phyloP scores from a whole-genome alignment of 2,797 vertebrate species.

The Enteromius paludinosus region DNA sequence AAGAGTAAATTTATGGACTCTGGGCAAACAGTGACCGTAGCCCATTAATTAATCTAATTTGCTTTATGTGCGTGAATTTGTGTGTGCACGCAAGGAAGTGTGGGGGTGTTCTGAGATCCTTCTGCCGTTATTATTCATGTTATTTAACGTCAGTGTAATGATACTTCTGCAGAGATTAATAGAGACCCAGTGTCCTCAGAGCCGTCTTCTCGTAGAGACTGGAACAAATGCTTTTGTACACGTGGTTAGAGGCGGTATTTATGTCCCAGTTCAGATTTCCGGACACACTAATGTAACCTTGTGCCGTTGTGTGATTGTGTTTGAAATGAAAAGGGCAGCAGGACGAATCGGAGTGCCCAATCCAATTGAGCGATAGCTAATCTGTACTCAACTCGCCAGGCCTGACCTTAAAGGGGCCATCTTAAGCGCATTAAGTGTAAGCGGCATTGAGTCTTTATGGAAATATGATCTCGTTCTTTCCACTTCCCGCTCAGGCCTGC shows the following conservation, averaged over 20 bases:
- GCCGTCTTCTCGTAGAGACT: neutral
- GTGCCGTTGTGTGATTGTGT: constrained; percentile 34
- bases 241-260: constrained; percentile 3
- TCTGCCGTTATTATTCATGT: constrained; percentile 37
- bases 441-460: constrained; percentile 36
- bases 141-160: constrained; percentile 41
- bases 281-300: constrained; percentile 40
- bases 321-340: constrained; percentile 39
- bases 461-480: constrained; percentile 37
- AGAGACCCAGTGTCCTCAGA: constrained; percentile 6
- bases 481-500: constrained; percentile 17
- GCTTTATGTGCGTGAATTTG: constrained; percentile 44
- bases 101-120: constrained; percentile 32
- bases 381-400: constrained; percentile 35
- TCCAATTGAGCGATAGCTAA: constrained; percentile 44
- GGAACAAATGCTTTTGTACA: constrained; percentile 14
- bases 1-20: constrained; percentile 52
- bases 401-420: constrained; percentile 40
- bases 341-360: constrained; percentile 41
- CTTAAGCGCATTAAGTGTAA: constrained; percentile 45
- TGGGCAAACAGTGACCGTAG: constrained; percentile 48
- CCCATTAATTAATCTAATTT: constrained; percentile 52
- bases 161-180: constrained; percentile 45
- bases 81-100: constrained; percentile 32
- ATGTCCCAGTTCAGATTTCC: constrained; percentile 27